Evolutionary conservation across 1,140 invertebrate genomes (phyloP), one percentile per base, ranked within the genome.

Genomic region (Eriocheir sinensis): DNA sequence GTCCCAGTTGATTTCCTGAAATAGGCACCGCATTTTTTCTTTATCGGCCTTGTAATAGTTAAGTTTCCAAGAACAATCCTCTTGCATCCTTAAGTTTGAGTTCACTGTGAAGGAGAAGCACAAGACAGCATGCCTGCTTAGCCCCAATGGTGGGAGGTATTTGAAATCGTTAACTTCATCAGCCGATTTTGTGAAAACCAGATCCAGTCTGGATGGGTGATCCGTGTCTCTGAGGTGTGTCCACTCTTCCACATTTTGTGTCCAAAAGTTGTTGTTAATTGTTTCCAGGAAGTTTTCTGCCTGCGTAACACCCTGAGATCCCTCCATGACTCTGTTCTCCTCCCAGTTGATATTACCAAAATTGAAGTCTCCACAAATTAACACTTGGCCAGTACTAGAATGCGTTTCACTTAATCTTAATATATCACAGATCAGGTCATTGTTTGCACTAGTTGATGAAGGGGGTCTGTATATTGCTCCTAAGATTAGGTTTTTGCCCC

Each of bases 401-500:
- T 81, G 34, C 4, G n/a, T 27, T 81, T n/a, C 34, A 36, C 80
- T 81, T 81, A 81, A 81, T 36, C 80, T 81, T 30, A 81, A 8
- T n/a, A 81, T n/a, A 81, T 81, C 80, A 81, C 80, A 81, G n/a
- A 81, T 81, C n/a, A 81, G 80, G 27, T 81, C 80, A 81, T 81
- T 81, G 80, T 81, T 81, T 81, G 4, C 80, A n/a, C 8, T n/a
- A 30, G 80, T 30, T 8, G 80, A 81, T 8, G 80, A 81, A 81
- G 80, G 80, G 8, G 80, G 8, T 81, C 80, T 81, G 80, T 81
- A 81, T 30, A 81, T 81, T n/a, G 80, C 27, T 81, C 80, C 80
- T 30, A 81, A 36, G 80, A 81, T 3, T 81, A 81, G 80, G 34
- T 81, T 81, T 81, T 81, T 81, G n/a, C 80, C 80, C 80, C 34